A percentile compares a stretch with the other conserved stretches of the same genome.
Evolutionary conservation across 2,797 vertebrate genomes (phyloP).

Genomic region (Erpetoichthys calabaricus): DNA sequence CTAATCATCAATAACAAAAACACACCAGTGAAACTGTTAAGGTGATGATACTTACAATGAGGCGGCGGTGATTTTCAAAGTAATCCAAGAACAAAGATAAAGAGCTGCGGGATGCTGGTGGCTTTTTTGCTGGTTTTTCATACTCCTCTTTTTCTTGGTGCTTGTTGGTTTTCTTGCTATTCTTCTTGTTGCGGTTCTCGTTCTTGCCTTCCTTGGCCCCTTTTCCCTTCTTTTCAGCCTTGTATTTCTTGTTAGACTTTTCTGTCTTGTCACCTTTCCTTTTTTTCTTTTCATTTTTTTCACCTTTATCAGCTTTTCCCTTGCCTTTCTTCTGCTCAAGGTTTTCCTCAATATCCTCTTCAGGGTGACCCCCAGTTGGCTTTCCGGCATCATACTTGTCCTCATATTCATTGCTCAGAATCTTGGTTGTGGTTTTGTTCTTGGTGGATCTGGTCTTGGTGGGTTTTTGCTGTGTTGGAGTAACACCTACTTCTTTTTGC

Average conservation of each 20-base stretch:
- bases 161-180: slow-evolving; percentile 55
- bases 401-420: slow-evolving; percentile 71
- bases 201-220: slow-evolving; percentile 56
- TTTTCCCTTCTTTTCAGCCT: slow-evolving; percentile 64
- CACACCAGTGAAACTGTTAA: too few species aligned
- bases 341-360: slow-evolving; percentile 45
- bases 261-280: slow-evolving; percentile 52
- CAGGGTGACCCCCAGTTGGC: slow-evolving; percentile 45
- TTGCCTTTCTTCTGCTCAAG: slow-evolving; percentile 55
- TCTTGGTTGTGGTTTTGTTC: slow-evolving; percentile 60
- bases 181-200: slow-evolving; percentile 65
- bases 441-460: slow-evolving; percentile 54
- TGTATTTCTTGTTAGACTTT: slow-evolving; percentile 58
- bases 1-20: too few species aligned
- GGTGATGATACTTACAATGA: slow-evolving; percentile 67
- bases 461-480: slow-evolving; percentile 52
- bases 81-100: slow-evolving; percentile 69
- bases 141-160: slow-evolving; percentile 56
- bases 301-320: slow-evolving; percentile 54
- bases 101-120: slow-evolving; percentile 45
- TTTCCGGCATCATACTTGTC: slow-evolving; percentile 55
- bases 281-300: slow-evolving; percentile 69
- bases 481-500: slow-evolving; percentile 38
- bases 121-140: slow-evolving; percentile 58
- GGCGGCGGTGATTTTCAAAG: slow-evolving; percentile 81